Evolutionary conservation across 2,888 invertebrate genomes (phyloP), one percentile per base, ranked within the genome.

Genomic region (Meteorus cinctellus): DNA sequence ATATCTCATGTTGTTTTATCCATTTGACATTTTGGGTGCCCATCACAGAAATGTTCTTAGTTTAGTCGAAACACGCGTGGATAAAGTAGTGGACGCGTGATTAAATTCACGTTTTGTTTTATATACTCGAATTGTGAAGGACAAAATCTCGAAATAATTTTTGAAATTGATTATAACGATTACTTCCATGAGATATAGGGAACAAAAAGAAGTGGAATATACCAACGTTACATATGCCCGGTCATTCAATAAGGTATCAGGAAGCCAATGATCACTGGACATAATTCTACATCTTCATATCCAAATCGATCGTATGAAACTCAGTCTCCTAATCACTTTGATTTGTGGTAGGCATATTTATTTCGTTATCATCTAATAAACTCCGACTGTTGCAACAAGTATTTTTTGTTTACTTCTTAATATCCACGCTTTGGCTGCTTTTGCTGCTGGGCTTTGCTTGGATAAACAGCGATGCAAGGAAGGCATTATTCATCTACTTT

Each of bases 311-410:
- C 41, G 36, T 55, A 74, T 65, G 75, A 75, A 48, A 80, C 81
- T 86, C 86, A 84, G 86, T 85, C 83, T 86, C 84, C 81, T 83
- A 81, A 80, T 75, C 76, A 78, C 79, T 87, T 84, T 84, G 74
- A 78, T 77, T 76, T 72, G 72, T 55, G 55, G 55, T 81, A 80
- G 80, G 80, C 81, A 79, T 78, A 67, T 45, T 55, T 72, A 78
- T 75, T 36, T 79, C 69, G 68, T 79, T 75, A 78, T 77, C 71
- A 79, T 78, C 82, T 85, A 83, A 84, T 80, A 81, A 84, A 84
- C 80, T 81, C 82, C 77, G 80, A 83, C 77, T 77, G 81, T 82
- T 80, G 81, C 77, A 84, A 85, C 83, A 83, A 83, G 83, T 84
- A 82, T 65, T 75, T 76, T 76, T 81, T 80, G 48, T 70, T 76